phyloP scores from a whole-genome alignment of 2,113 vertebrate genomes.

The Brevimyrus niger region DNA sequence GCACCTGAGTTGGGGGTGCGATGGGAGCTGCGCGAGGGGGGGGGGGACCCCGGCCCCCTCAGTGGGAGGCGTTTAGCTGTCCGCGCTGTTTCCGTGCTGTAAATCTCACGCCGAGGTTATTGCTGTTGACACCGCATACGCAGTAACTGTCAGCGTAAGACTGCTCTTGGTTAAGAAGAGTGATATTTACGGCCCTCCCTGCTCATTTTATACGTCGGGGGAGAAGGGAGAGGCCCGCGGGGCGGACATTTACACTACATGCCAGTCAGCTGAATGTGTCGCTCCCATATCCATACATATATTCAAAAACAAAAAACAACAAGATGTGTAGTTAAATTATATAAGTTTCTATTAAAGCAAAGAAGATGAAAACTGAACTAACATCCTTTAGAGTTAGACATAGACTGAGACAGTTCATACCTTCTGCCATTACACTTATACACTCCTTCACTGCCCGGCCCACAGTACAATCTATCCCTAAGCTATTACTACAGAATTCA shows the following conservation, averaged over 20 bases:
- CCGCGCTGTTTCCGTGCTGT: background rate
- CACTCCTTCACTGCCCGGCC: background rate
- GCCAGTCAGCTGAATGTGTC: background rate
- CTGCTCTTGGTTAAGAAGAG: conserved; percentile 2
- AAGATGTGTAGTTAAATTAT: background rate
- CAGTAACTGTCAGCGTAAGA: background rate
- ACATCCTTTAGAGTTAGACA: background rate
- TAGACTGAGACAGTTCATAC: background rate
- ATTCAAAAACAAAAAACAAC: background rate
- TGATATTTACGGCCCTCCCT: background rate
- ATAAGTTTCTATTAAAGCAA: background rate
- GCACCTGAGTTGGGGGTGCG: conserved; percentile 48
- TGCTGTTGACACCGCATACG: background rate
- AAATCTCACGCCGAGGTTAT: background rate
- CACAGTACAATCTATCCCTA: background rate
- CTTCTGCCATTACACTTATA: background rate
- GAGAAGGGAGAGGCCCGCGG: background rate
- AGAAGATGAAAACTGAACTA: background rate
- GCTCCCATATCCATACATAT: background rate
- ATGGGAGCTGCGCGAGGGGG: conserved; percentile 6
- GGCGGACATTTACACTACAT: background rate
- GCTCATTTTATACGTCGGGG: background rate
- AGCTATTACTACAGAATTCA: background rate
- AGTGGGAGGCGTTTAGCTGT: background rate
- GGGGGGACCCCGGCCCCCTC: background rate